Evolutionary conservation across 2,113 vertebrate genomes (phyloP), one percentile per base, ranked within the genome.

Genomic region (Phalacrocorax aristotelis): DNA sequence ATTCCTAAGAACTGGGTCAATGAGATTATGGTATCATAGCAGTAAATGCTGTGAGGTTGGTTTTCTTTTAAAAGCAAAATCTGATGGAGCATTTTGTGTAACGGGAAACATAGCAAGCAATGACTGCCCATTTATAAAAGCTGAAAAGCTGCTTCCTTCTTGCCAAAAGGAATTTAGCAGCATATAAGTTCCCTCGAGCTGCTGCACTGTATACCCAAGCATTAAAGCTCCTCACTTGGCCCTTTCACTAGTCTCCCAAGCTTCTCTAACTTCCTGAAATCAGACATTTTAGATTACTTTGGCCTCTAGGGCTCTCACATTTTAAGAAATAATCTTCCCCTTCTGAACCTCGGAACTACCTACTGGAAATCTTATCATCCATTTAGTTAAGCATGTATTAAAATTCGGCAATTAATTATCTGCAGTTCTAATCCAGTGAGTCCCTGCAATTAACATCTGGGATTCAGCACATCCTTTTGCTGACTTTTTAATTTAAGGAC

Each of bases 341-440:
- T 98, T 96, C 87, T 96, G 94, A 91, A 96, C 88, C 52, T 96
- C 71, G 91, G 85, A 96, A 91, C 64, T 60, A 58, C 64, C 65
- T 90, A 22, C 95, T 97, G 89, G 91, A 98, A 98, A 97, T 96
- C 89, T 93, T 97, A 95, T 87, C 92, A 97, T 95, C 77, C 93
- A 42, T 97, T 98, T 96, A 97, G 82, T 81, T 83, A 94, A 89
- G 81, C 74, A 52, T 86, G 90, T 97, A 98, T 98, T 97, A 97
- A 98, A 97, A 97, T 94, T 89, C 79, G 83, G 94, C 96, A 97
- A 98, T 98, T 98, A 98, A 98, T 98, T 98, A 98, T 98, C 97
- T 98, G 93, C 90, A 42, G 95, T 98, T 98, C 97, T 98, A 98
- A 98, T 98, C 97, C 96, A 98, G 90, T 93, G 96, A 98, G 92